Evolutionary conservation across 2,888 invertebrate genomes (phyloP), one percentile per base, ranked within the genome.

Genomic region (Melieria omissa): DNA sequence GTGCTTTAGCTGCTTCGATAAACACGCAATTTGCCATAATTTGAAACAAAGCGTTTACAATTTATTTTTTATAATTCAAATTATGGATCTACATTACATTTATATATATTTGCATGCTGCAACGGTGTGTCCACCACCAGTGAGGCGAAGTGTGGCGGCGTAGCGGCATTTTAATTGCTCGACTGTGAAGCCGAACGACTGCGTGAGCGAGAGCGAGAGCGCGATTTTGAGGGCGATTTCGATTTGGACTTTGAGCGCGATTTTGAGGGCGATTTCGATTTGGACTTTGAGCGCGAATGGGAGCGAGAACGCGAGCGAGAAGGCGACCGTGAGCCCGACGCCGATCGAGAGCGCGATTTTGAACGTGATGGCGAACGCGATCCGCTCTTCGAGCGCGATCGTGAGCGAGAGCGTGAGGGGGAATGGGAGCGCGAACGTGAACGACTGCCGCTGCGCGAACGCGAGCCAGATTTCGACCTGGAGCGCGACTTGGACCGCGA

Each of bases 191-290:
- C 68, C 8, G 76, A 78, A 58, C 64, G 79, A 78, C 10, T 72
- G 14, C 73, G 75, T 1, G 80, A 88, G 57, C 80, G 79, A 9
- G 87, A 84, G 45, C 78, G 78, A 9, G 87, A 84, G 45, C 78
- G 78, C 44, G 88, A 88, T 74, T 85, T 85, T 6, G 88, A 88
- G 49, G 86, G 79, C 7, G 68, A 88, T 60, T 81, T 80, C 8
- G 87, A 83, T 47, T 78, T 78, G 29, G 88, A 88, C 75, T 86
- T 86, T 6, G 88, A 88, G 49, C 86, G 79, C 8, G 70, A 75
- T 44, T 64, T 71, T 45, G 88, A 87, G 64, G 83, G 80, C 4
- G 78, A 78, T 72, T 60, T 70, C 7, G 76, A 77, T 58, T 65
- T 73, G 16, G 79, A 80, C 7, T 67, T 41, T 10, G 78, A 79